These are phyloP conservation scores for Antigone vipio DNA, from an alignment of 2,113 vertebrate genomes.

Conservation along the genomic window DNA sequence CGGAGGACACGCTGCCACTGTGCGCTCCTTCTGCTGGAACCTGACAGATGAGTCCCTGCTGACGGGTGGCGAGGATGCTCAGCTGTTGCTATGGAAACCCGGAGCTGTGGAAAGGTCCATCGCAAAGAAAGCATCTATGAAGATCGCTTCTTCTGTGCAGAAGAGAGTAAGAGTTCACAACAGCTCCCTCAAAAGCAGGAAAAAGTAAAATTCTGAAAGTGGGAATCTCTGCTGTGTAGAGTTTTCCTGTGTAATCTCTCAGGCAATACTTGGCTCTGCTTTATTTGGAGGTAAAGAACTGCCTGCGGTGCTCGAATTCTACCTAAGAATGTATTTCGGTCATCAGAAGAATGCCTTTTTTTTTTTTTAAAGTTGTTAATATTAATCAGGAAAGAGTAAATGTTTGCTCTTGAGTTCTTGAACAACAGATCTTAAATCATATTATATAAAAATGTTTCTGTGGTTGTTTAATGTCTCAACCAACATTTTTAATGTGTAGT, in stretches of 20 bases:
- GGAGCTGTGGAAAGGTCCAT: slow-evolving; percentile 71
- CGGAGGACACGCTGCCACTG: slow-evolving; percentile 79
- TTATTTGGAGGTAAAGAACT: background rate
- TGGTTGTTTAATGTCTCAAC: background rate
- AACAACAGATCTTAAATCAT: background rate
- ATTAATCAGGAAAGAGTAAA: slow-evolving; percentile 14
- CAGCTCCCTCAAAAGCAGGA: slow-evolving; percentile 69
- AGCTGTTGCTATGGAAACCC: slow-evolving; percentile 89
- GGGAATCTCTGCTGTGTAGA: background rate
- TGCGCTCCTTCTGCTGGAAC: slow-evolving; percentile 89
- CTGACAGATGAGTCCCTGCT: slow-evolving; percentile 72
- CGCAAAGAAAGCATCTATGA: slow-evolving; percentile 75
- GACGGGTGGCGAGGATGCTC: slow-evolving; percentile 91
- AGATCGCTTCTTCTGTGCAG: slow-evolving; percentile 81
- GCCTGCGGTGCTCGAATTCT: background rate
- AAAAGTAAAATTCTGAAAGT: slow-evolving; percentile 35
- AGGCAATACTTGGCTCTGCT: background rate
- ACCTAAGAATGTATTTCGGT: background rate
- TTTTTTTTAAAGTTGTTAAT: background rate
- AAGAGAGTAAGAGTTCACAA: slow-evolving; percentile 82
- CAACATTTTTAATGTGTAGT: background rate
- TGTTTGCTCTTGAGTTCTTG: background rate
- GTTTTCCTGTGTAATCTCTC: background rate
- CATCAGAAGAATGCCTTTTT: background rate
- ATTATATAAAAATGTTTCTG: background rate